Conservation (phyloP, 2,797 vertebrate genomes). For the Fistularia tabacaria region DNA sequence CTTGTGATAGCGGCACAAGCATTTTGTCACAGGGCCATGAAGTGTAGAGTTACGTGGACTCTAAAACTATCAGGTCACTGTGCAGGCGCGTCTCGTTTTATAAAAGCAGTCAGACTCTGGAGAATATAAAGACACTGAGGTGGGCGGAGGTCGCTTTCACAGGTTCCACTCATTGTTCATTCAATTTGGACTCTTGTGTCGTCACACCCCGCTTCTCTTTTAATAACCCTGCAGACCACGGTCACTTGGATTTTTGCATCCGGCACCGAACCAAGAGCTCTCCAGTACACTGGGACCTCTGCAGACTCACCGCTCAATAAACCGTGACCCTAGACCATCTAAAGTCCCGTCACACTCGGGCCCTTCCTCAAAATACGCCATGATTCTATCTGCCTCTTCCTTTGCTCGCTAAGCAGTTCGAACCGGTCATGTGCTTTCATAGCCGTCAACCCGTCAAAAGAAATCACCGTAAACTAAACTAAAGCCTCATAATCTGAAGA, state of each 20-base stretch:
- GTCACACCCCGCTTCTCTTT: slow-evolving; percentile 25
- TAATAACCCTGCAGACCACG: slow-evolving; percentile 19
- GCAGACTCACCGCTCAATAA: slow-evolving; percentile 21
- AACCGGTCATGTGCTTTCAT: neutral
- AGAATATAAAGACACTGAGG: neutral
- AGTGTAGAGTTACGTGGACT: too few relatives aligned
- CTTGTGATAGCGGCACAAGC: neutral
- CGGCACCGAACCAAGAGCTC: slow-evolving; percentile 10
- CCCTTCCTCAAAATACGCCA: slow-evolving; percentile 1
- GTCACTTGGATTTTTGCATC: slow-evolving; percentile 11
- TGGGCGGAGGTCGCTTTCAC: slow-evolving; percentile 1
- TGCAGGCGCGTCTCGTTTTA: neutral
- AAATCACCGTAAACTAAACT: too few relatives aligned
- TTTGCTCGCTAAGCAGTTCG: slow-evolving; percentile 1
- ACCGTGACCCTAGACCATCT: slow-evolving; percentile 10
- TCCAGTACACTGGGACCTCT: slow-evolving; percentile 8
- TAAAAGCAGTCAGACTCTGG: slow-evolving; percentile 2
- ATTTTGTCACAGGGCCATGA: neutral
- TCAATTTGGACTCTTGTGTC: slow-evolving; percentile 15
- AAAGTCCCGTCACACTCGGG: slow-evolving; percentile 11
- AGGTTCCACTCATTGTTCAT: slow-evolving; percentile 16
- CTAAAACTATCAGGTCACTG: slow-evolving; percentile 1
- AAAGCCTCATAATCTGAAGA: too few relatives aligned
- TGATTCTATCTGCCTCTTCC: neutral
- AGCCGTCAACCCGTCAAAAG: too few relatives aligned